Evolutionary conservation across 30 jellyfish, hydroid and myxozoan species (phyloP), one percentile per base, ranked within the genome.

Genomic region (Aurelia aurita complex sp. Pacific): DNA sequence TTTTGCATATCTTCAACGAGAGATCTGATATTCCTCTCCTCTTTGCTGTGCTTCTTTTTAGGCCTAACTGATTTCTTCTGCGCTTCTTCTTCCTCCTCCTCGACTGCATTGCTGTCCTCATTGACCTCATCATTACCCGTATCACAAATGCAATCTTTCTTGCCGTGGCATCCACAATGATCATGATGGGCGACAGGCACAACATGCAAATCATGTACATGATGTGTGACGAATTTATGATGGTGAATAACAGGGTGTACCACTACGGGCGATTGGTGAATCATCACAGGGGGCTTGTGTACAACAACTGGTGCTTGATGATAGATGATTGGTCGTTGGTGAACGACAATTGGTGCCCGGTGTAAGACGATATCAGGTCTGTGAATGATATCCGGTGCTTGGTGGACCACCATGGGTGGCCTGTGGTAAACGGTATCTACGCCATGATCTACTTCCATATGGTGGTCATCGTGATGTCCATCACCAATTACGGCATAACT

Each of bases 301-400:
- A 89, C 97, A 10, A 89, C 92, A 29, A 89, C 92, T 2, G 97
- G 97, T 18, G 97, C 92, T 79, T 89, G 97, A 42, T 89, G 97
- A 66, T 89, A 89, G 77, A 89, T 76, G 67, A 89, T 81, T 43
- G 97, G 97, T 57, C 97, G 73, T 69, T 82, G 97, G 64, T 89
- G 97, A 13, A 89, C 92, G 10, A 89, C 79, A 11, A 89, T 89
- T 54, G 97, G 97, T 64, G 97, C 97, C 12, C 97, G 51, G 82
- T 89, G 97, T 9, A 89, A 76, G 43, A 89, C 90, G 10, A 89
- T 89, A 52, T 89, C 97, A 32, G 97, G 97, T 53, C 97, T 77
- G 73, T 89, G 89, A 76, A 89, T 68, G 50, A 90, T 60, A 70
- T 90, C 97, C 12, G 93, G 95, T 17, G 97, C 91, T 34, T 69